A percentile compares a stretch with the other conserved stretches of the same genome.
These are phyloP conservation scores for Bombus soroeensis DNA, from an alignment of 1,140 invertebrate species.

Conservation along the genomic window DNA sequence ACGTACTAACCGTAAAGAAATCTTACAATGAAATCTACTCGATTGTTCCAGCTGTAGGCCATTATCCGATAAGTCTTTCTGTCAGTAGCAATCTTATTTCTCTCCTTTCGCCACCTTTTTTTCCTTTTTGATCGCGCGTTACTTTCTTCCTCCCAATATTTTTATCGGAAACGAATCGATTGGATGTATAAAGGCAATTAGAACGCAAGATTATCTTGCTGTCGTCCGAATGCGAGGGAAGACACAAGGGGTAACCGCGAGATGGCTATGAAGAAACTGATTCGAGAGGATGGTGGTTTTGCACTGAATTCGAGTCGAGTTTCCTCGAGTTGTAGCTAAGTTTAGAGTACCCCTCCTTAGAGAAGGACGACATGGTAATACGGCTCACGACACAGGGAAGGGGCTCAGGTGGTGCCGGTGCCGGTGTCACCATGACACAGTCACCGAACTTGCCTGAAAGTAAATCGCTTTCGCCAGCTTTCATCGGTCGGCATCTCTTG, in stretches of 20 bases:
- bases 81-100: not conserved
- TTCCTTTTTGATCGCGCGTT: not conserved
- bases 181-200: not conserved
- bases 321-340: conserved; percentile 53
- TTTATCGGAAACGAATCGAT: not conserved
- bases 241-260: not conserved
- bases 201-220: not conserved
- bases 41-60: conserved; percentile 91
- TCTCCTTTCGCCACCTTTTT: not conserved
- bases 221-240: too few relatives aligned
- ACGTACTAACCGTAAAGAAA: conserved; percentile 89
- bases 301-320: conserved; percentile 56
- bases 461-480: conserved; percentile 44
- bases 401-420: conserved; percentile 29
- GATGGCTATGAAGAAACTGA: conserved; percentile 43
- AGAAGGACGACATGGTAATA: conserved; percentile 40
- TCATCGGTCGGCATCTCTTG: not conserved
- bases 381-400: conserved; percentile 7
- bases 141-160: not conserved
- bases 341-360: conserved; percentile 58
- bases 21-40: conserved; percentile 90
- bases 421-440: conserved; percentile 31
- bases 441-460: conserved; percentile 35
- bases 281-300: conserved; percentile 59
- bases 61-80: conserved; percentile 74